Evolutionary conservation across 2,113 vertebrate species (phyloP), one percentile per base, ranked within the genome.

Genomic region (Alligator sinensis): DNA sequence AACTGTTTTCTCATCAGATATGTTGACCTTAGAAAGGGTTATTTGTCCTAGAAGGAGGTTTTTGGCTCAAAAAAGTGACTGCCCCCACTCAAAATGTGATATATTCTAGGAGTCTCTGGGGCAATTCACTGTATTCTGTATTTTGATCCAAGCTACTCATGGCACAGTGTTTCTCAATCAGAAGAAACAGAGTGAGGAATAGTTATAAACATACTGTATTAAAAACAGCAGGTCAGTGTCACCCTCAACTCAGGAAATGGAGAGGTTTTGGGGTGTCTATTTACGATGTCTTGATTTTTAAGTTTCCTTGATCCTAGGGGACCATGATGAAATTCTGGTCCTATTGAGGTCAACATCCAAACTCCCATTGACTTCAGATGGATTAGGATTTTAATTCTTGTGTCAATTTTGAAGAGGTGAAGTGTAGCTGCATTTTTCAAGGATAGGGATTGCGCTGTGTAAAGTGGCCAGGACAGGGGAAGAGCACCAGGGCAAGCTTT

Each of bases 301-400:
- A 62, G 64, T 24, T 64, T 62, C 21, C 11, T 25, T 16, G 15
- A 14, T 30, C 63, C 22, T 24, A 17, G 25, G 54, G 24, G 55
- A 4, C 28, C 59, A 47, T 57, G 54, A 4, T 68, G 83, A 47
- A 34, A 18, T 6, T 74, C 22, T 80, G 81, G 25, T 7, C 88
- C 75, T 77, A 11, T 1, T 59, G 34, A 12, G 72, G 64, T 4
- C 5, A 4, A 12, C 0, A 0, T 10, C 2, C 11, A 58, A 47
- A 28, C 3, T 82, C 55, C 15, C 25, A 15, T 1, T 84, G 80
- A 55, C 81, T 86, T 84, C 75, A 60, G 15, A 72, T 11, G 47
- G 19, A 7, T 24, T 66, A 0, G 9, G n/a, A 27, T 47, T 63
- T 84, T 24, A 9, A 2, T 0, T 1, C 0, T 7, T 11, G 0